A percentile compares a stretch with the other conserved stretches of the same genome.
phyloP scores from a whole-genome alignment of 37 sponge, comb jelly and placozoan genomes.

The Eunapius fragilis region DNA sequence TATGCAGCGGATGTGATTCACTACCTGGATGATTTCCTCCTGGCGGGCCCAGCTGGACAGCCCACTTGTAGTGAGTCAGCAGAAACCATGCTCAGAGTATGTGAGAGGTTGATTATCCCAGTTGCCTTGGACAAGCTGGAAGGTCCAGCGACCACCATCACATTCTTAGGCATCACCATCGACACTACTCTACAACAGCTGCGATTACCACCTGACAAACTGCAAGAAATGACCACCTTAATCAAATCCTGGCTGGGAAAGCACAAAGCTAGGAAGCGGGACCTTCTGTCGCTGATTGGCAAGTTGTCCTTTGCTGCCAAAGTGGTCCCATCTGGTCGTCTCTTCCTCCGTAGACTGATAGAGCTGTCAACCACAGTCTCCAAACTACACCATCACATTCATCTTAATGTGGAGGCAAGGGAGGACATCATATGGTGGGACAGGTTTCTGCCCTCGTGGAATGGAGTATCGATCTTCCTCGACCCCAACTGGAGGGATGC shows the following conservation, averaged over 20 bases:
- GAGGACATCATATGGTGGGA: conserved; percentile 35
- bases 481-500: conserved; percentile 1
- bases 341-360: conserved; percentile 17
- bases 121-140: conserved; percentile 6
- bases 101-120: background rate
- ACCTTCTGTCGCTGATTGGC: conserved; percentile 10
- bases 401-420: background rate
- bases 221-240: background rate
- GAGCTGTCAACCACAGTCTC: conserved; percentile 12
- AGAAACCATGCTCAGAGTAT: conserved; percentile 5
- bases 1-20: conserved; percentile 14
- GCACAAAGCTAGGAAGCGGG: conserved; percentile 1
- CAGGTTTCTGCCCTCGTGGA: conserved; percentile 9
- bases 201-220: conserved; percentile 17
- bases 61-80: background rate
- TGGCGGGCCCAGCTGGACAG: background rate
- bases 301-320: conserved; percentile 25
- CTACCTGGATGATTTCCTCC: conserved; percentile 43
- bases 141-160: conserved; percentile 21
- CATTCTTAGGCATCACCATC: conserved; percentile 21
- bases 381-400: conserved; percentile 2
- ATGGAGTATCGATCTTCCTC: conserved; percentile 7
- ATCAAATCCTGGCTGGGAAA: background rate
- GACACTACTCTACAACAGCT: conserved; percentile 8
- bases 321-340: conserved; percentile 19